phyloP scores from a whole-genome alignment of 2,113 vertebrate species.

The Leiothrix lutea region DNA sequence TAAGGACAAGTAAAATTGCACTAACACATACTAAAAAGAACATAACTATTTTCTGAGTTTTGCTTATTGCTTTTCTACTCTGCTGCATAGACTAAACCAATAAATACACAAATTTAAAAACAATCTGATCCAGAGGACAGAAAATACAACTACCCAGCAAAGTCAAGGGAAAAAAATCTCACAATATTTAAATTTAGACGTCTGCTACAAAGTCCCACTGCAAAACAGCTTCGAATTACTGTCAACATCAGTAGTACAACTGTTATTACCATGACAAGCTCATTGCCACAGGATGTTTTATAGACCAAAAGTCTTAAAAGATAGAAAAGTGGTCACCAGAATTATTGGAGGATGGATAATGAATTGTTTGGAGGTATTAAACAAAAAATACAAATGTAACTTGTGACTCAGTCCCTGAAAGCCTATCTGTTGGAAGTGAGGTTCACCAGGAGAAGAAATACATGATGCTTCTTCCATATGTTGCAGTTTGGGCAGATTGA shows the following conservation, averaged over 20 bases:
- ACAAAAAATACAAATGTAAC: not conserved
- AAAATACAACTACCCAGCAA: not conserved
- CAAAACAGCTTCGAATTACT: slow-evolving; percentile 8
- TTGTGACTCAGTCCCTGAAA: not conserved
- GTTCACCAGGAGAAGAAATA: not conserved
- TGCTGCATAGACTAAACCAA: not conserved
- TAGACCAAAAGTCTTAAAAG: not conserved
- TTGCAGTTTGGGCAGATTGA: not conserved
- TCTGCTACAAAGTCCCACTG: not conserved
- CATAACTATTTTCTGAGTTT: slow-evolving; percentile 30
- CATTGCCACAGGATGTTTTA: not conserved
- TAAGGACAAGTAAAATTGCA: slow-evolving; percentile 42
- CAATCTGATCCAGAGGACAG: not conserved
- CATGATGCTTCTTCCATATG: not conserved
- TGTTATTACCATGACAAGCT: not conserved
- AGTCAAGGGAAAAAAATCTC: not conserved
- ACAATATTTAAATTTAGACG: not conserved
- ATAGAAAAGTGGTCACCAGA: not conserved
- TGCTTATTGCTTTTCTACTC: slow-evolving; percentile 29
- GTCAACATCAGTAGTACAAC: not conserved
- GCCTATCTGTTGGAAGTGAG: not conserved
- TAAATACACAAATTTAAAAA: slow-evolving; percentile 19
- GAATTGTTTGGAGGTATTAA: not conserved
- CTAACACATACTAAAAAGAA: not conserved
- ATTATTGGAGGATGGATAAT: not conserved